Conservation (phyloP, 2,797 vertebrate species). For the Protosalanx chinensis region DNA sequence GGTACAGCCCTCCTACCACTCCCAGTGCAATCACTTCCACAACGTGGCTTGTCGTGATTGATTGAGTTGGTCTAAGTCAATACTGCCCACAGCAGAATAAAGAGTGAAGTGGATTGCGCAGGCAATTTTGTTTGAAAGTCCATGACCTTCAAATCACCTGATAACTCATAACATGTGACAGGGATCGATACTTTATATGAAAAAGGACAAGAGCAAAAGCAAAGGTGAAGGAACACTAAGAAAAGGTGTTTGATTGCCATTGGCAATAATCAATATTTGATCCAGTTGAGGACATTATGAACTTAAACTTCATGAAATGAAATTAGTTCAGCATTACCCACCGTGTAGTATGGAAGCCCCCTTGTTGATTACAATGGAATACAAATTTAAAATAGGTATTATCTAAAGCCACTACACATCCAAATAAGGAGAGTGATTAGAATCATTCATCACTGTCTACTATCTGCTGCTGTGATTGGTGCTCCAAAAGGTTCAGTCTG, state of each 20-base stretch:
- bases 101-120: constrained; percentile 45
- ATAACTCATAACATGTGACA: constrained; percentile 59
- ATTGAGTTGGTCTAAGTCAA: constrained; percentile 62
- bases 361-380: no score
- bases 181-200: constrained; percentile 57
- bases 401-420: neutral
- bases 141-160: constrained; percentile 62
- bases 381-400: no score
- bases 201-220: constrained; percentile 25
- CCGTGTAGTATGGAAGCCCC: no score
- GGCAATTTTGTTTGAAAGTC: constrained; percentile 55
- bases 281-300: neutral
- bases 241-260: neutral
- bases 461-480: neutral
- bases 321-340: neutral
- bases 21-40: constrained; percentile 4
- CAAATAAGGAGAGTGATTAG: neutral
- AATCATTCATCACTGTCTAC: neutral
- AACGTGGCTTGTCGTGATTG: constrained; percentile 58
- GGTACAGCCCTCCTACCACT: constrained; percentile 2
- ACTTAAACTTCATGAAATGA: neutral
- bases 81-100: constrained; percentile 45
- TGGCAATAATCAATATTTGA: neutral
- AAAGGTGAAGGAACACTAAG: neutral
- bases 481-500: no score